phyloP scores from a whole-genome alignment of 2,113 vertebrate genomes.

The Heterotis niloticus region DNA sequence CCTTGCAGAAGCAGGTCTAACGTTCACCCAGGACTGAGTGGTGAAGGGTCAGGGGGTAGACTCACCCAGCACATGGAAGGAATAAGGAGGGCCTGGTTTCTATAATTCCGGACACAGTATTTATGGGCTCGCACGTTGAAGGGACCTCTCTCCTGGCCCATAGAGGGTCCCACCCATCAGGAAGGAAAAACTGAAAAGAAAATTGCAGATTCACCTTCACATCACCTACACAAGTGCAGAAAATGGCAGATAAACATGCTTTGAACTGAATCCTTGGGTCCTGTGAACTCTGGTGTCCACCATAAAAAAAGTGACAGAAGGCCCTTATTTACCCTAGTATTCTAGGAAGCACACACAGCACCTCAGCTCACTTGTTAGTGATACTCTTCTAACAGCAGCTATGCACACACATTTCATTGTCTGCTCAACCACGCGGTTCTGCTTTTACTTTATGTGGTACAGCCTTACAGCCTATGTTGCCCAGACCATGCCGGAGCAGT shows the following conservation, averaged over 20 bases:
- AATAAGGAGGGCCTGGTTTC: constrained; percentile 65
- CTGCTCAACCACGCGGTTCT: no score
- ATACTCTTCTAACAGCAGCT: no score
- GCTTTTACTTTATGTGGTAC: no score
- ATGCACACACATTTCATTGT: no score
- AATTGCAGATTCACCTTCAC: no score
- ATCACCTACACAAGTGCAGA: neutral
- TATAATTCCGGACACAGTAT: constrained; percentile 63
- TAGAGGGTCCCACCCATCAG: neutral
- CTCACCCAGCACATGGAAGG: constrained; percentile 65
- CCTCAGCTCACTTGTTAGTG: no score
- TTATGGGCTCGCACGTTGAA: constrained; percentile 56
- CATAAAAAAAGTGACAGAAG: no score
- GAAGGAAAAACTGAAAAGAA: neutral
- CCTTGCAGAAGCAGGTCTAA: constrained; percentile 35
- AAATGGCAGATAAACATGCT: neutral
- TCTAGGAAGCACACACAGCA: no score
- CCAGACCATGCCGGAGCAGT: no score
- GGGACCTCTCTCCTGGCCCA: constrained; percentile 26
- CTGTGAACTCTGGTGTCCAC: neutral
- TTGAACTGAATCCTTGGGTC: constrained; percentile 1
- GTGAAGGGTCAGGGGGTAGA: constrained; percentile 54
- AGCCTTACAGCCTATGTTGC: no score
- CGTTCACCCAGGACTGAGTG: constrained; percentile 46
- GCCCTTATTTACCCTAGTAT: no score